phyloP scores from a whole-genome alignment of 2,113 vertebrate species.

The Paracanthobrama guichenoti region DNA sequence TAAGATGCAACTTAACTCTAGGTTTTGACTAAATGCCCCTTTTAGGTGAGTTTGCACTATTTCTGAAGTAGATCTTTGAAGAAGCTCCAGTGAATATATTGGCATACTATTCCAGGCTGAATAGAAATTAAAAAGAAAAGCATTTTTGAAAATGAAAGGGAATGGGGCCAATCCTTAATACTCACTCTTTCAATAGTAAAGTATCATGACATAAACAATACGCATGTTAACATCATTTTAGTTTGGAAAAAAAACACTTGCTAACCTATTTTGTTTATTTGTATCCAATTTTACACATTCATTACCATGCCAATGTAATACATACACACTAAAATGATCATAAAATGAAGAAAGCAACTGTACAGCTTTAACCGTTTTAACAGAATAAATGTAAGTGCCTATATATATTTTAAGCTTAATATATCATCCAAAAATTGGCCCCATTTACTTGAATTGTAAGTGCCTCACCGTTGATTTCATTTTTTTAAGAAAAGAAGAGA shows the following conservation, averaged over 20 bases:
- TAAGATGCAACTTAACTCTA: constrained; percentile 1
- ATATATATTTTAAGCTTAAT: background rate
- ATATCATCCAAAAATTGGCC: background rate
- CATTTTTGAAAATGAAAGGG: background rate
- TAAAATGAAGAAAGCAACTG: background rate
- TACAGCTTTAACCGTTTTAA: background rate
- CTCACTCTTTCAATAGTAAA: background rate
- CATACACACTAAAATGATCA: background rate
- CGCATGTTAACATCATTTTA: background rate
- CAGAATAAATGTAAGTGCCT: background rate
- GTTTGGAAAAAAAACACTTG: background rate
- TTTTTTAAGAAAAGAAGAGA: background rate
- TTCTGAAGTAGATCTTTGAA: background rate
- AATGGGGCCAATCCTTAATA: background rate
- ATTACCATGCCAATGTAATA: background rate
- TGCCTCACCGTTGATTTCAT: background rate
- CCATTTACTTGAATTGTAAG: background rate
- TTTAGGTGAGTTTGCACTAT: background rate
- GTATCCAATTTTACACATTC: background rate
- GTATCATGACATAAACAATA: background rate
- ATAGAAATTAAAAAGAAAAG: too few species aligned
- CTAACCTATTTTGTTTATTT: background rate
- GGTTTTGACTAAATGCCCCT: background rate
- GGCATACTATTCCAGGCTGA: background rate
- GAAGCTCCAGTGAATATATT: background rate